Conservation (phyloP, 2,113 vertebrate species). For the Anhinga rufa region DNA sequence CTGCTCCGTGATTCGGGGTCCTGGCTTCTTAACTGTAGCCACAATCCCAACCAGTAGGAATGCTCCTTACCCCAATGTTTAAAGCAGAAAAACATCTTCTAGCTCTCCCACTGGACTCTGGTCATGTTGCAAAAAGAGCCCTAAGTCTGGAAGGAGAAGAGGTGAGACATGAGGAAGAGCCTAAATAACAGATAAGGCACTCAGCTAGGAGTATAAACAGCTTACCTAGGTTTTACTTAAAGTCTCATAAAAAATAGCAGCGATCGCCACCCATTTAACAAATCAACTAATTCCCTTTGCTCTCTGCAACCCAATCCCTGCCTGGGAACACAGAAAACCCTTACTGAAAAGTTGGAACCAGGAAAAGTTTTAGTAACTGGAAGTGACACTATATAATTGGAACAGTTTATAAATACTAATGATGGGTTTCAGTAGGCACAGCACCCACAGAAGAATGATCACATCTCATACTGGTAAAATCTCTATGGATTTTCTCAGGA, state of each 20-base stretch:
- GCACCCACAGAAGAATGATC: not conserved
- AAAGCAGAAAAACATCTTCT: not conserved
- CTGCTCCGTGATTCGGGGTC: not conserved
- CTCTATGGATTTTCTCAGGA: not conserved
- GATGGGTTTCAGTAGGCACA: not conserved
- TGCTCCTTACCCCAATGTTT: not conserved
- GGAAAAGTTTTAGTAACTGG: not conserved
- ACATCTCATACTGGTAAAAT: not conserved
- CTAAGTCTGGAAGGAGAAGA: not conserved
- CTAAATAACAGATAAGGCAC: not conserved
- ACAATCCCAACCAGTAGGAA: not conserved
- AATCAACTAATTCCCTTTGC: not conserved
- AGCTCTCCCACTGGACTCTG: not conserved
- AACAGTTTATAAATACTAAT: not conserved
- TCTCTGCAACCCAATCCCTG: not conserved
- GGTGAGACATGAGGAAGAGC: not conserved
- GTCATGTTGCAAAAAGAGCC: not conserved
- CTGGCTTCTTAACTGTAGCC: not conserved
- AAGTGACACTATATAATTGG: not conserved
- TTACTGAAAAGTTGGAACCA: not conserved
- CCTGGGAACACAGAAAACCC: not conserved
- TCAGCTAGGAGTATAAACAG: not conserved
- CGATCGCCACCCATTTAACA: not conserved
- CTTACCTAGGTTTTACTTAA: not conserved
- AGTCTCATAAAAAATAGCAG: not conserved